These are phyloP conservation scores for Alfaro cultratus DNA, from an alignment of 2,797 vertebrate species.

Conservation along the genomic window DNA sequence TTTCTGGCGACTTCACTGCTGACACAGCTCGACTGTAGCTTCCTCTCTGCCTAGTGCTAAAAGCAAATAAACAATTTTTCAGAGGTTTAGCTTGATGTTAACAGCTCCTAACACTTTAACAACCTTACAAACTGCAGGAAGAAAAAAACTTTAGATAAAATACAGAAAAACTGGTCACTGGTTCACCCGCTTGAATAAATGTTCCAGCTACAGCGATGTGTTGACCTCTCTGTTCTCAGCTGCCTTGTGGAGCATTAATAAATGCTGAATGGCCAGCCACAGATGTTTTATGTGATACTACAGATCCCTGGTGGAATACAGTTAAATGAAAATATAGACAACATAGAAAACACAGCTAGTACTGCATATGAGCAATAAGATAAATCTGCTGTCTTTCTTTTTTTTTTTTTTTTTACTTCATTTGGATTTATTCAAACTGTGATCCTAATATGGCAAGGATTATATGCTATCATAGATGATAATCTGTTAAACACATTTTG, in stretches of 20 bases:
- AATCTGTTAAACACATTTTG: neutral
- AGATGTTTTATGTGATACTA: neutral
- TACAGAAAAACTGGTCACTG: neutral
- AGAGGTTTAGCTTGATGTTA: neutral
- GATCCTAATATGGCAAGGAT: neutral
- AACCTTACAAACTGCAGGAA: neutral
- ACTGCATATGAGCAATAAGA: neutral
- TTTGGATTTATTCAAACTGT: neutral
- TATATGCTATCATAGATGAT: neutral
- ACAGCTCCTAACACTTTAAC: neutral
- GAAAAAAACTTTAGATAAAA: slow-evolving; percentile 7
- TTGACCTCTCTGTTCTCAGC: neutral
- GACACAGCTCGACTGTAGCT: slow-evolving; percentile 3
- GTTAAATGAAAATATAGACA: neutral
- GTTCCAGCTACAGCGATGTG: neutral
- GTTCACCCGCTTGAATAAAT: slow-evolving; percentile 1
- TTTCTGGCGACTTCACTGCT: slow-evolving; percentile 12
- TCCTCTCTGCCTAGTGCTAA: slow-evolving; percentile 15
- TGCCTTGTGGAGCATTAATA: neutral
- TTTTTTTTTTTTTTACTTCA: neutral
- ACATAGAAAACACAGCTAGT: neutral
- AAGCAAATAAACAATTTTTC: slow-evolving; percentile 28
- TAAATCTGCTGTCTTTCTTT: neutral
- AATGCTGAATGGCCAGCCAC: neutral
- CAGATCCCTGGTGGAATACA: neutral